Percentiles rank a stretch among this genome's conserved stretches.
Conservation (phyloP, 2,888 invertebrate species). For the Nomada lathburiana region DNA sequence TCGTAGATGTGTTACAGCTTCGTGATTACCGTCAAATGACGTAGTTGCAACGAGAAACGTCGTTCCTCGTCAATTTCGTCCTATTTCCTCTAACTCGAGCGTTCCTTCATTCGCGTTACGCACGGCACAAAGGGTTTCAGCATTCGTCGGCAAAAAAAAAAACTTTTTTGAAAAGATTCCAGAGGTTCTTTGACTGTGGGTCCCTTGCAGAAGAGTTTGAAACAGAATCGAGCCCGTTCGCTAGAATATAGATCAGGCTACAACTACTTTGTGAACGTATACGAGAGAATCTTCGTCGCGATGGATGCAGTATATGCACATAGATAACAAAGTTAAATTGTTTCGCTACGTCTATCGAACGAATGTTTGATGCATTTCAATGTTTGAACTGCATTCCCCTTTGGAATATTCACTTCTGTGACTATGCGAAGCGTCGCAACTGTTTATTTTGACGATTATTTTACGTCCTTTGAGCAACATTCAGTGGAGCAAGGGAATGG, state of each 20-base stretch:
- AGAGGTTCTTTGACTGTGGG: conserved; percentile 8
- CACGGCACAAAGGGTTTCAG: conserved; percentile 32
- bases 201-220: not conserved
- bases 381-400: not conserved
- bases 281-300: not conserved
- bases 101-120: conserved; percentile 39
- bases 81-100: conserved; percentile 24
- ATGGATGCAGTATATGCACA: too few species aligned
- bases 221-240: conserved; percentile 9
- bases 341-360: not conserved
- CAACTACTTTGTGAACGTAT: not conserved
- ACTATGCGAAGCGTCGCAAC: too few species aligned
- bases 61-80: conserved; percentile 57
- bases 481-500: too few species aligned
- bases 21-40: conserved; percentile 20
- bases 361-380: not conserved
- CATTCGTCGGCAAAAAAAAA: conserved; percentile 17
- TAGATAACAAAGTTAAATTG: conserved; percentile 6
- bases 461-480: too few species aligned
- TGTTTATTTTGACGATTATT: too few species aligned
- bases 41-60: conserved; percentile 39
- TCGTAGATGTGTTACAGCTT: not conserved
- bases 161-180: not conserved
- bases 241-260: not conserved
- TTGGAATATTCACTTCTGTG: not conserved